Evolutionary conservation across 37 sponge, comb jelly and placozoan species (phyloP), one percentile per base, ranked within the genome.

Genomic region (Cladorhizidae sp.): DNA sequence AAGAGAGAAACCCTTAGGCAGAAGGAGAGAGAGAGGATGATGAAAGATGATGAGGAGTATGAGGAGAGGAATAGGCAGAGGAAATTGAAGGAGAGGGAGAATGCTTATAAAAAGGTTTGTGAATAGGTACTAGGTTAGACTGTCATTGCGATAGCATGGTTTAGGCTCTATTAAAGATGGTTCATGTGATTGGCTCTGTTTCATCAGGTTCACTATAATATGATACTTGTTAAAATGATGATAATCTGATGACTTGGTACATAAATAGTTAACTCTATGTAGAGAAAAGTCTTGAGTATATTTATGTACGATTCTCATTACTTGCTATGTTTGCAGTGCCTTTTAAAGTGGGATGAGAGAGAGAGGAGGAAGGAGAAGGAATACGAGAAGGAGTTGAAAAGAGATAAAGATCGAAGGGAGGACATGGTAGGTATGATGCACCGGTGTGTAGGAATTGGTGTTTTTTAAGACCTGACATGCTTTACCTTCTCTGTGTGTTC

Each of bases 311-410:
- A 21, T 63, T 63, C 20, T 21, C 9, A 23, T 28, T 37, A 8
- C 39, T 67, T 3, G 11, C 33, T 31, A 45, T 45, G 21, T 25
- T 36, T 74, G 38, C 59, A 93, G 92, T 62, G 86, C 8, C 51
- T 92, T 36, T 74, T 55, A 63, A 72, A 70, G 0, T 98, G 99
- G 99, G 92, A 93, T 70, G 67, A 59, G 33, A 74, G 99, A 50
- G 99, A 95, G 63, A 80, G 90, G 38, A 83, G 88, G 52, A 93
- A 87, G 71, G 50, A 35, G 6, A 80, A 90, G 52, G 96, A 98
- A 2, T 81, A 87, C 77, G 85, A 93, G 17, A 72, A 80, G 51
- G 78, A 87, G 2, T 49, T 64, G n/a, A 88, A 90, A 40, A 78
- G 73, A 29, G 99, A 95, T 45, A 85, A 84, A 64, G 72, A 81